Evolutionary conservation across 2,797 vertebrate genomes (phyloP).

Genomic region (Merluccius polli): DNA sequence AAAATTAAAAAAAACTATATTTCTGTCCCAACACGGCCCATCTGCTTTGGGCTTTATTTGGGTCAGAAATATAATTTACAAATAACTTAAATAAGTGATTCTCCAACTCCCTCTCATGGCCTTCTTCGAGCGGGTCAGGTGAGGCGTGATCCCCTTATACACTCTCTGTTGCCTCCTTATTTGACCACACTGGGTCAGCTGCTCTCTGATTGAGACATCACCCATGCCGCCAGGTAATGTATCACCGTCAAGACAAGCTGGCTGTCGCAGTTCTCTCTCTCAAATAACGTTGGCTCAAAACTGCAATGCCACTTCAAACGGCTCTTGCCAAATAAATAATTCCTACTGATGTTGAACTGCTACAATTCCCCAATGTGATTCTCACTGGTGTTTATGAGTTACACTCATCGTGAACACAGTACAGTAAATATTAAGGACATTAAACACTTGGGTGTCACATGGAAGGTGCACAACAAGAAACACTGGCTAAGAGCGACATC

Average conservation of each 20-base stretch:
- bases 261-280: not conserved
- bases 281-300: not conserved
- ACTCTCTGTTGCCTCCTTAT: not conserved
- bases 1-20: too few species aligned
- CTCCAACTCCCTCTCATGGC: slow-evolving; percentile 17
- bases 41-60: too few species aligned
- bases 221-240: not conserved
- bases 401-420: not conserved
- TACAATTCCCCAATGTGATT: slow-evolving; percentile 18
- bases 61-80: too few species aligned
- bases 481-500: slow-evolving; percentile 48
- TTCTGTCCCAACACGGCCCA: too few species aligned
- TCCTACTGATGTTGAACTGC: not conserved
- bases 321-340: not conserved
- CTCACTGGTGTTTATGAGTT: slow-evolving; percentile 39
- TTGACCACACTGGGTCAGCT: slow-evolving; percentile 9
- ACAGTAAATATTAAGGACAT: too few species aligned
- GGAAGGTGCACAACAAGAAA: not conserved
- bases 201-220: slow-evolving; percentile 17
- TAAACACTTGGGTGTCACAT: not conserved
- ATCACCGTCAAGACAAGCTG: not conserved
- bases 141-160: slow-evolving; percentile 5
- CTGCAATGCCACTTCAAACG: not conserved
- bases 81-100: not conserved
- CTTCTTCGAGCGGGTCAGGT: not conserved